A percentile compares a stretch with the other conserved stretches of the same genome.
Conservation (phyloP, 2,888 invertebrate genomes). For the Drosophila ezoana region DNA sequence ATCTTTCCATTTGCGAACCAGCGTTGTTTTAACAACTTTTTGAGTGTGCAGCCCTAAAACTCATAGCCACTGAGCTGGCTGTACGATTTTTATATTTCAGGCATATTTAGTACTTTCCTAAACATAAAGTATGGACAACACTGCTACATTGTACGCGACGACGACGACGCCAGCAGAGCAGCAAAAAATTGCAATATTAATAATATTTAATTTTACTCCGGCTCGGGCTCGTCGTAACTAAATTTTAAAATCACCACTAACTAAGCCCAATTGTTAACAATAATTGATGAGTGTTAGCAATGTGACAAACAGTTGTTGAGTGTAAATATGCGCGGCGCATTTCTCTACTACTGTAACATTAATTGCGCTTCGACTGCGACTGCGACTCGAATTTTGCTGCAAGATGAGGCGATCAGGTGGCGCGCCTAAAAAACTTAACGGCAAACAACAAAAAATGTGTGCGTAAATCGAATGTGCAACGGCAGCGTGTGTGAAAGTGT, state of each 20-base stretch:
- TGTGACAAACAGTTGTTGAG: constrained; percentile 37
- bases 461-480: constrained; percentile 39
- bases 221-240: constrained; percentile 25
- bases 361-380: constrained; percentile 65
- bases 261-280: constrained; percentile 5
- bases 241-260: constrained; percentile 4
- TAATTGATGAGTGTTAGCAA: constrained; percentile 12
- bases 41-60: constrained; percentile 30
- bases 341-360: constrained; percentile 68
- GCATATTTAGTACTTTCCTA: constrained; percentile 36
- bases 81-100: constrained; percentile 30
- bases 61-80: constrained; percentile 32
- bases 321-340: constrained; percentile 64
- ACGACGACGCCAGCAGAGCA: constrained; percentile 55
- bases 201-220: constrained; percentile 35
- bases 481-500: constrained; percentile 51
- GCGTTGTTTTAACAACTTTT: background rate
- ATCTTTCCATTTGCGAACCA: background rate
- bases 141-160: constrained; percentile 49
- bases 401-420: constrained; percentile 66
- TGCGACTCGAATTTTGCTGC: constrained; percentile 58
- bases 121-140: constrained; percentile 23
- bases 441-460: constrained; percentile 38
- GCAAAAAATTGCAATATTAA: constrained; percentile 60
- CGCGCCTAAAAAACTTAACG: constrained; percentile 59